Base-by-base conservation (phyloP, 1,140 invertebrate species). In the Solenopsis fugax region DNA sequence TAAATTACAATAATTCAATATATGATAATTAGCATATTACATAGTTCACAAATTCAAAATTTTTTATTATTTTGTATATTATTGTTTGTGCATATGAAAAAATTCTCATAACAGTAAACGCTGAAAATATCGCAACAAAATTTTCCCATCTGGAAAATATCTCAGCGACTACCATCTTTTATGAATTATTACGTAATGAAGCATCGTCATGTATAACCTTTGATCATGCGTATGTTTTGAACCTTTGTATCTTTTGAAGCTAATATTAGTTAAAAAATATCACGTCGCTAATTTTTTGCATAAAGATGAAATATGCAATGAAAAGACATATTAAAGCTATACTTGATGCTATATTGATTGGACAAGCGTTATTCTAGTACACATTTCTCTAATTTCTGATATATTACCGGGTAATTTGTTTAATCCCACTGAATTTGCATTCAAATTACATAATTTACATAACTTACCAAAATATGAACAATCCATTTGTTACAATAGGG, bases 121-220 rank as follows among this genome's bases (percentile, higher is more conserved):
- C 9, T 16, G 6, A 64, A 13, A 34, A 75, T 60, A 41, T n/a
- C 16, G 18, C 12, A 13, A 60, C 10, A 16, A 37, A 73, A 75
- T 10, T 60, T 73, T 41, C 3, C 34, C 2, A 29, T 58, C 13
- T 45, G 24, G n/a, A 29, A 73, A 60, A 50, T 50, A n/a, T 48
- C 16, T 48, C 18, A 72, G 5, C 1, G 24, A 6, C 41, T 62
- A 75, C 24, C 37, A 75, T 41, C 67, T 45, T 82, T 60, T 34
- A 81, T 45, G 67, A 73, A 37, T 60, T 75, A 75, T 84, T 84
- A 84, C 41, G 69, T 84, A 84, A 84, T 73, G 29, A 84, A 1
- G 12, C 48, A 58, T 45, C 50, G 60, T 45, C 75, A 77, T 29
- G 45, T 82, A 37, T 48, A 82, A 82, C 37, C 67, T 75, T 84